Evolutionary conservation across 92 coral and sea anemone species (phyloP).

Genomic region (Desmophyllum pertusum): DNA sequence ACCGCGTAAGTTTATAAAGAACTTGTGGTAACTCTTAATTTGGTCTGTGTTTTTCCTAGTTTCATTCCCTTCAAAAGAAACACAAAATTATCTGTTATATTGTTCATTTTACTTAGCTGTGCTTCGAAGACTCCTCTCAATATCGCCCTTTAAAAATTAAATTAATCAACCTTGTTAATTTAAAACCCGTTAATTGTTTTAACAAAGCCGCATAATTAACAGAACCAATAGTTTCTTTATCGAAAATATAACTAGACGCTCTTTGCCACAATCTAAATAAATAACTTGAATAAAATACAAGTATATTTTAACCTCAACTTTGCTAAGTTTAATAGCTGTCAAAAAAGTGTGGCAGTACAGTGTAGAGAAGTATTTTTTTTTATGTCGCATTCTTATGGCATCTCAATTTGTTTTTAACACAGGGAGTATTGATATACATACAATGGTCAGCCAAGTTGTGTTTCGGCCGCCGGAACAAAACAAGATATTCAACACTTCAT

Average conservation of each 20-base stretch:
- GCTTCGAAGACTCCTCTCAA: not conserved
- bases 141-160: not conserved
- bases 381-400: not conserved
- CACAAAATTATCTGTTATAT: no score
- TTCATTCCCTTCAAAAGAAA: not conserved
- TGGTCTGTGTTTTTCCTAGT: not conserved
- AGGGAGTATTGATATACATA: not conserved
- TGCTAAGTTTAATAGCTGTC: no score
- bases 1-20: not conserved
- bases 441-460: conserved; percentile 45
- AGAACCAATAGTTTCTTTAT: not conserved
- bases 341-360: not conserved
- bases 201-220: not conserved
- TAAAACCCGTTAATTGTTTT: not conserved
- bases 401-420: not conserved
- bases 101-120: not conserved
- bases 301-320: not conserved
- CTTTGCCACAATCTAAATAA: not conserved
- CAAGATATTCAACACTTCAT: not conserved
- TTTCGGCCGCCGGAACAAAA: conserved; percentile 42
- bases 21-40: not conserved
- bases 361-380: not conserved
- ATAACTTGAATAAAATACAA: not conserved
- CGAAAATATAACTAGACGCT: not conserved
- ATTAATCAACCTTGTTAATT: not conserved